phyloP scores from a whole-genome alignment of 64 coral and sea anemone species.

The Porites australiensis region DNA sequence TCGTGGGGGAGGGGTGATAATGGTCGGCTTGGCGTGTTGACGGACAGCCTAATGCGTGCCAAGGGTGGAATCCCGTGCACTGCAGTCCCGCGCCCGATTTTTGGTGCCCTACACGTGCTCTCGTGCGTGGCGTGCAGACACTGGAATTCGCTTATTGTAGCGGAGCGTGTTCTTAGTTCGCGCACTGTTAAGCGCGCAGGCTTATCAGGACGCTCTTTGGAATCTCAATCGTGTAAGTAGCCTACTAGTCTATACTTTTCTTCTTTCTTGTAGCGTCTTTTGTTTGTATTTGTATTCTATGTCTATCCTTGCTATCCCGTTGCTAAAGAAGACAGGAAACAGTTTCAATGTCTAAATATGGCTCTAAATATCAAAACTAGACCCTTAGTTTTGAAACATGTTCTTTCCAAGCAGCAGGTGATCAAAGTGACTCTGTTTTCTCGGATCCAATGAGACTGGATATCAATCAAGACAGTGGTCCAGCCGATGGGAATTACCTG shows the following conservation, averaged over 20 bases:
- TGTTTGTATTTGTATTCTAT: too few relatives aligned
- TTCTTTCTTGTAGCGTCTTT: background rate
- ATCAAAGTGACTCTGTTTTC: constrained; percentile 80
- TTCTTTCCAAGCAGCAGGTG: constrained; percentile 36
- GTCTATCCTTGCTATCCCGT: too few relatives aligned
- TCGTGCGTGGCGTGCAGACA: constrained; percentile 90
- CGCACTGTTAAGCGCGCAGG: constrained; percentile 18
- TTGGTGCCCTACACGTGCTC: constrained; percentile 93
- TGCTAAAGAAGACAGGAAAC: too few relatives aligned
- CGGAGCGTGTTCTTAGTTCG: constrained; percentile 52
- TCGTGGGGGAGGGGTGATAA: constrained; percentile 97
- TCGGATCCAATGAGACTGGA: constrained; percentile 75
- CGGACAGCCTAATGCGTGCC: constrained; percentile 71
- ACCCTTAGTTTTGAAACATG: background rate
- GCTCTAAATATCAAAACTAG: background rate
- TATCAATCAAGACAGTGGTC: constrained; percentile 52
- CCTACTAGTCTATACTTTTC: background rate
- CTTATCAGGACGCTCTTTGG: constrained; percentile 47
- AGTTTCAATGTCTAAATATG: too few relatives aligned
- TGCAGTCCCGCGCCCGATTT: constrained; percentile 91
- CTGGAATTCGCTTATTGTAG: constrained; percentile 98
- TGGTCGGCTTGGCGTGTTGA: constrained; percentile 87
- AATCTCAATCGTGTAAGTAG: constrained; percentile 85
- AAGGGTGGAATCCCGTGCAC: constrained; percentile 87
- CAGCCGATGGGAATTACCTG: constrained; percentile 40